Evolutionary conservation across 2,888 invertebrate genomes (phyloP).

Genomic region (Tillus elongatus): DNA sequence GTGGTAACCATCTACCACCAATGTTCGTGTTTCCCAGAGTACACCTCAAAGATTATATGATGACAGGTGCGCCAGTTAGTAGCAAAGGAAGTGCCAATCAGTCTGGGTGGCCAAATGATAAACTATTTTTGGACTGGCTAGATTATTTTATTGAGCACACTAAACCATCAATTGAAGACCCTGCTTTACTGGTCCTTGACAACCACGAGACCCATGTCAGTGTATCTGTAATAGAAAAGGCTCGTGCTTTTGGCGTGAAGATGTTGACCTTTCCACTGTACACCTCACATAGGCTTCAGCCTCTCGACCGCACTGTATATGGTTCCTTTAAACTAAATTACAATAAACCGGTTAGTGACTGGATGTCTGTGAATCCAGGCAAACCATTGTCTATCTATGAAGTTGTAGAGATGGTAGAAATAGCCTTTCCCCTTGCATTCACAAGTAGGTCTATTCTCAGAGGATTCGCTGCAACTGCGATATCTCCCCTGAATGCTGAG

Average conservation of each 20-base stretch:
- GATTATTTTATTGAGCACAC: background rate
- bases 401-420: no score
- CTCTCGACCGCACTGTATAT: slow-evolving; percentile 5
- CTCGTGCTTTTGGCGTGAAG: slow-evolving; percentile 3
- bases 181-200: slow-evolving; percentile 2
- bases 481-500: no score
- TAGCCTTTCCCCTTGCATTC: no score
- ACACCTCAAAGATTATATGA: slow-evolving; percentile 2
- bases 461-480: no score
- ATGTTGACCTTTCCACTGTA: slow-evolving; percentile 4
- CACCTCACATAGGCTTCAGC: slow-evolving; percentile 5
- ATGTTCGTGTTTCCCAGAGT: slow-evolving; percentile 1
- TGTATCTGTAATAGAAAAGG: slow-evolving; percentile 4
- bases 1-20: no score
- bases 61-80: background rate
- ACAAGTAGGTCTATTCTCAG: no score
- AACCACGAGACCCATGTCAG: slow-evolving; percentile 5
- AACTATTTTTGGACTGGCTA: slow-evolving; percentile 1
- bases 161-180: slow-evolving; percentile 1
- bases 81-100: slow-evolving; percentile 2
- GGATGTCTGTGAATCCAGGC: slow-evolving; percentile 5
- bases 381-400: no score
- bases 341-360: slow-evolving; percentile 2
- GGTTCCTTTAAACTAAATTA: background rate
- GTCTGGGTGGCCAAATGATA: slow-evolving; percentile 1